A percentile compares a stretch with the other conserved stretches of the same genome.
Evolutionary conservation across 2,797 vertebrate species (phyloP).

Genomic region (Neosilurus mollespiculum): DNA sequence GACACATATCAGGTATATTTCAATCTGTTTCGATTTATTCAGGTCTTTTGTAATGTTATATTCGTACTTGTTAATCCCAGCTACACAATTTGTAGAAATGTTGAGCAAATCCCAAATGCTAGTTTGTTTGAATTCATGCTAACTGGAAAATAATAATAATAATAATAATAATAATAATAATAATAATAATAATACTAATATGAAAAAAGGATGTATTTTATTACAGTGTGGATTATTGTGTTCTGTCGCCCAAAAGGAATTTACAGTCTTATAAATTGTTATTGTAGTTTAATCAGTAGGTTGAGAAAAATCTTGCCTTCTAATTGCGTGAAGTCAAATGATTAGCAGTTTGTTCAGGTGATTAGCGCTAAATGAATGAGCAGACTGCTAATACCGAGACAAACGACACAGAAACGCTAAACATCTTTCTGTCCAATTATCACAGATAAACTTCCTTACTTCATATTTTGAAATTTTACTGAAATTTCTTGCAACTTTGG

Average conservation of each 20-base stretch:
- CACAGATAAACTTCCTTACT: not conserved
- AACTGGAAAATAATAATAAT: not conserved
- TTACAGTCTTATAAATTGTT: not conserved
- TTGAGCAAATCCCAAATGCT: not conserved
- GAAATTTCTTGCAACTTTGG: not conserved
- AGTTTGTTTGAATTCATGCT: not conserved
- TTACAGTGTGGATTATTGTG: not conserved
- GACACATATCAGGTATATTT: conserved; percentile 51
- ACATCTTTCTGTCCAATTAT: not conserved
- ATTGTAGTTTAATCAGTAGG: not conserved
- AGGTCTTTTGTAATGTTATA: not conserved
- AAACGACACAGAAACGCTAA: not conserved
- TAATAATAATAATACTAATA: not conserved
- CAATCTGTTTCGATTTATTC: not conserved
- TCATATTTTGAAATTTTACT: not conserved
- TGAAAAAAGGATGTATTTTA: not conserved
- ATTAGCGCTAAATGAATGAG: not conserved
- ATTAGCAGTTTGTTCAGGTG: not conserved
- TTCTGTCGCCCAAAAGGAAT: no score
- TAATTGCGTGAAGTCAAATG: not conserved
- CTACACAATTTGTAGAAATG: not conserved
- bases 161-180: no score
- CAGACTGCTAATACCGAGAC: not conserved
- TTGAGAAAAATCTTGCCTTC: not conserved
- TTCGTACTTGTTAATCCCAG: not conserved